A percentile compares a stretch with the other conserved stretches of the same genome.
Evolutionary conservation across 92 coral and sea anemone species (phyloP).

Genomic region (Actinernus sp.): DNA sequence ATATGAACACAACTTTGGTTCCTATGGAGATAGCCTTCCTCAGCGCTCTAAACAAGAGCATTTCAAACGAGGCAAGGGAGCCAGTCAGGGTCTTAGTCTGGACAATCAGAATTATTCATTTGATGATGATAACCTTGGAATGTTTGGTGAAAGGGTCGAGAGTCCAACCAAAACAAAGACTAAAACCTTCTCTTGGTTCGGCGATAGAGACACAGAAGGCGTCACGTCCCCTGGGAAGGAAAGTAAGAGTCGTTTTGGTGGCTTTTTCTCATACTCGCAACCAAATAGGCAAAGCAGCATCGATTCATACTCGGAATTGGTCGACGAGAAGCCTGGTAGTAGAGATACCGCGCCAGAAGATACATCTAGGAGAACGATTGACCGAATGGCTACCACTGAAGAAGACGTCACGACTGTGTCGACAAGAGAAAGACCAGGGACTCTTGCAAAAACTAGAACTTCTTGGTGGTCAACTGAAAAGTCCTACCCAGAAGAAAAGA

Average conservation of each 20-base stretch:
- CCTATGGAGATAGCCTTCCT: background rate
- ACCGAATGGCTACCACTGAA: background rate
- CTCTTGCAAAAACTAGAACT: background rate
- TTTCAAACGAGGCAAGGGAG: slow-evolving; percentile 3
- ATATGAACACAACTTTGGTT: slow-evolving; percentile 7
- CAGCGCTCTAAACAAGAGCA: slow-evolving; percentile 2
- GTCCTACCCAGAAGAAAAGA: background rate
- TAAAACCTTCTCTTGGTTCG: slow-evolving; percentile 26
- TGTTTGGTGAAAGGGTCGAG: slow-evolving; percentile 25
- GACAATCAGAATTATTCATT: slow-evolving; percentile 20
- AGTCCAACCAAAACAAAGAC: slow-evolving; percentile 2
- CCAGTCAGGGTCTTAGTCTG: slow-evolving; percentile 2
- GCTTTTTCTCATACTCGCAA: background rate
- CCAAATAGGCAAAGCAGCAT: background rate
- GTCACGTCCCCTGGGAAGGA: background rate
- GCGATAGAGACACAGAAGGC: slow-evolving; percentile 1
- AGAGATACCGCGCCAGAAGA: background rate
- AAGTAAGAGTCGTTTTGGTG: background rate
- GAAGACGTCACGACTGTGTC: background rate
- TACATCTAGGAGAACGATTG: background rate
- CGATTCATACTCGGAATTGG: too few species aligned
- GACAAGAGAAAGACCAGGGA: background rate
- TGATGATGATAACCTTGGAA: slow-evolving; percentile 33
- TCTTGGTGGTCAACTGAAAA: background rate
- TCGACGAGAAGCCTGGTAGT: background rate